Percentiles rank a stretch among this genome's conserved stretches.
Conservation (phyloP, 2,797 vertebrate species). For the Oreochromis grahami region DNA sequence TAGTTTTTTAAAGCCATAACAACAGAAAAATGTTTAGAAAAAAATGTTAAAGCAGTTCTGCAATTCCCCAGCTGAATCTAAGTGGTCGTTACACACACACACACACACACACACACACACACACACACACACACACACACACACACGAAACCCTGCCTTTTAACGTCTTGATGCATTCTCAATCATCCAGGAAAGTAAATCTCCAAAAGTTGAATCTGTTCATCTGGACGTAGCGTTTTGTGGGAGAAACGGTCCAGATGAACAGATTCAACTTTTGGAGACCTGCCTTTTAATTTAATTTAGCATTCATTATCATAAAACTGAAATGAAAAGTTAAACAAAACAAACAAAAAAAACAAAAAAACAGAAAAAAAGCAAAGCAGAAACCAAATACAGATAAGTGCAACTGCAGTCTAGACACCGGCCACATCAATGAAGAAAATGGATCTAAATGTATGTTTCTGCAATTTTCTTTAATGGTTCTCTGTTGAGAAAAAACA, state of each 20-base stretch:
- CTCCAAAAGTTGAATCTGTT: no score
- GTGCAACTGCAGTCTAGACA: neutral
- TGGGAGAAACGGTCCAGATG: no score
- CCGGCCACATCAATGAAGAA: neutral
- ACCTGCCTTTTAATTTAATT: neutral
- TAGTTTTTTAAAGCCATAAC: neutral
- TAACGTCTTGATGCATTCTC: no score
- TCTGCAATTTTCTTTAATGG: conserved; percentile 12
- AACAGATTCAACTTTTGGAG: no score
- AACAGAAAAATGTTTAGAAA: neutral
- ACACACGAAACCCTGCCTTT: neutral
- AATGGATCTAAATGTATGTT: neutral
- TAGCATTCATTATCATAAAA: neutral
- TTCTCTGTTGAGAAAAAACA: neutral
- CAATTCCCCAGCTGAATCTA: neutral
- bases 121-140: neutral
- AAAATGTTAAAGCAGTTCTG: neutral
- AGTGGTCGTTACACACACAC: neutral
- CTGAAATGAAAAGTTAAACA: neutral
- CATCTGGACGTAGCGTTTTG: no score
- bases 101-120: neutral
- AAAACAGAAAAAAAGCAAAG: neutral
- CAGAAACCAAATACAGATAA: neutral
- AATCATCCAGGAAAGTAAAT: no score
- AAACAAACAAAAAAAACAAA: neutral